A percentile compares a stretch with the other conserved stretches of the same genome.
phyloP scores from a whole-genome alignment of 2,797 vertebrate species.

The Lemur catta region DNA sequence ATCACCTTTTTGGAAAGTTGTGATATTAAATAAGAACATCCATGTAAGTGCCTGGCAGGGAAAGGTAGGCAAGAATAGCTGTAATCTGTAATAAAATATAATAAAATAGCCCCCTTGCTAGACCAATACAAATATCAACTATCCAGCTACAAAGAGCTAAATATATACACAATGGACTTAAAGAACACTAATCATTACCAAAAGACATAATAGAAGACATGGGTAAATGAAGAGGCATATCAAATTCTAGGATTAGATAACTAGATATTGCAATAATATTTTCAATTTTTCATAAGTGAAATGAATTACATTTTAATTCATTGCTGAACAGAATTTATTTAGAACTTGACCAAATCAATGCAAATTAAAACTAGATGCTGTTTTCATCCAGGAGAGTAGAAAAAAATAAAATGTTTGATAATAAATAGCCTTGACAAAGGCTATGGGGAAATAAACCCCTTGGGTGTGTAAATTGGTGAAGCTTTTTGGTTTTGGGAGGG shows the following conservation, averaged over 20 bases:
- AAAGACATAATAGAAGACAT: background rate
- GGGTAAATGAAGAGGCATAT: background rate
- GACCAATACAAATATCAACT: background rate
- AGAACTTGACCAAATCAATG: background rate
- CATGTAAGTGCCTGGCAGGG: background rate
- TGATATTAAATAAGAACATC: background rate
- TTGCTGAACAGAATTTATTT: background rate
- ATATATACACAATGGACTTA: background rate
- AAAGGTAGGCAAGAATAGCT: background rate
- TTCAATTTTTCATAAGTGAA: background rate
- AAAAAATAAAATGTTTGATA: background rate
- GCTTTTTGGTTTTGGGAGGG: background rate
- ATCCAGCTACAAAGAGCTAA: background rate
- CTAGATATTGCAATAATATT: background rate
- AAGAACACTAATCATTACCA: background rate
- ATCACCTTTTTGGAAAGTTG: background rate
- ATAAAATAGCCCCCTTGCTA: background rate
- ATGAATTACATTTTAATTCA: background rate
- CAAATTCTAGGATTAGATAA: background rate
- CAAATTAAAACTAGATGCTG: background rate
- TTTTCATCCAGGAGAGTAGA: background rate
- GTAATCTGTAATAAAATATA: background rate
- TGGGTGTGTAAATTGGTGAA: background rate
- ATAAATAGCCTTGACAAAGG: background rate
- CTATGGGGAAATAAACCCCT: background rate